Percentiles rank a stretch among this genome's conserved stretches.
Conservation (phyloP, 64 coral and sea anemone species). For the Orbicella faveolata region DNA sequence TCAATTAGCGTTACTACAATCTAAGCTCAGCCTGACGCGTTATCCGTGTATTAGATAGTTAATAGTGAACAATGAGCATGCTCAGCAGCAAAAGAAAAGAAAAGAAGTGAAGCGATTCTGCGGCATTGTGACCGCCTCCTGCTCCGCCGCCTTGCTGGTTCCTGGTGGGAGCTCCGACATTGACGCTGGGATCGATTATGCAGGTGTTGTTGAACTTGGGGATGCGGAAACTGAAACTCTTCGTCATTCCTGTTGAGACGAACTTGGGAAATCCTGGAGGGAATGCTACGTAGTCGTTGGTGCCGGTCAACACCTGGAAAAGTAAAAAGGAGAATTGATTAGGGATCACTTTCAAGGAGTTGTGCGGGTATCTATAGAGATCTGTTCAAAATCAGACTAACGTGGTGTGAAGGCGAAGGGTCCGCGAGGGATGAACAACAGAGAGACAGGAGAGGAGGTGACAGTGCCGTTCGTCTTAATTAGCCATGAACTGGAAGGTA, state of each 20-base stretch:
- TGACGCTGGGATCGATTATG: constrained; percentile 32
- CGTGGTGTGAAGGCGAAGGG: too few species aligned
- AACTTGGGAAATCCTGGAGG: constrained; percentile 10
- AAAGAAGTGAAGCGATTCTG: constrained; percentile 7
- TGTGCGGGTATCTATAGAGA: too few species aligned
- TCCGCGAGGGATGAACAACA: too few species aligned
- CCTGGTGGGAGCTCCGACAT: not conserved
- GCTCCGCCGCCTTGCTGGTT: not conserved
- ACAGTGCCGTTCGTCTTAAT: too few species aligned
- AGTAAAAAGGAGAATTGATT: not conserved
- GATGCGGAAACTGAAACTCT: constrained; percentile 11
- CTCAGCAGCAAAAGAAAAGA: constrained; percentile 1
- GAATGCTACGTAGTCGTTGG: not conserved
- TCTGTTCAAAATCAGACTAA: too few species aligned
- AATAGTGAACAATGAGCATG: not conserved
- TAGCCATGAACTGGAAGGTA: too few species aligned
- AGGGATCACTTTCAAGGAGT: too few species aligned
- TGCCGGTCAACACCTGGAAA: constrained; percentile 10
- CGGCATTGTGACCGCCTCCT: not conserved
- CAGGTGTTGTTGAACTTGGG: constrained; percentile 3
- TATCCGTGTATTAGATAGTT: not conserved
- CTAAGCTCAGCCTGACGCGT: not conserved
- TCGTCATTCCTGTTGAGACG: not conserved
- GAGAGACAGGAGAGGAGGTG: too few species aligned
- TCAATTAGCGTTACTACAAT: not conserved